These are phyloP conservation scores for Batillaria attramentaria DNA, from an alignment of 1,140 invertebrate species.

Conservation along the genomic window DNA sequence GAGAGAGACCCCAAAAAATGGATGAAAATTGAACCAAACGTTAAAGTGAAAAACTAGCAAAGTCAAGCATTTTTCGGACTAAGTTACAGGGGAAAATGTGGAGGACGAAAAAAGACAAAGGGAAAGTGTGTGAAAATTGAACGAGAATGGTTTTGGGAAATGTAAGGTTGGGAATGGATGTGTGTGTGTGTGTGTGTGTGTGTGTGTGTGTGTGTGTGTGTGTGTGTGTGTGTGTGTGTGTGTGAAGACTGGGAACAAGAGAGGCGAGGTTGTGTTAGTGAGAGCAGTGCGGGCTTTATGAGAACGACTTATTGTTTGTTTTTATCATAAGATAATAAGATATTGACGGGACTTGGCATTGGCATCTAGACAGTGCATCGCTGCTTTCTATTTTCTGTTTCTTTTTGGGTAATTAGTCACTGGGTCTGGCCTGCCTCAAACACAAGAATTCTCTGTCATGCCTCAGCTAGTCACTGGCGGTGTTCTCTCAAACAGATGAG, in stretches of 20 bases:
- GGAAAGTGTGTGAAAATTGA: too few relatives aligned
- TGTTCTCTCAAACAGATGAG: too few relatives aligned
- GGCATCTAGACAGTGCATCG: background rate
- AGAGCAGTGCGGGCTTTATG: too few relatives aligned
- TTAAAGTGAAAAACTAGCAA: background rate
- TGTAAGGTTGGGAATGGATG: background rate
- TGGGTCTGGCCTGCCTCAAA: too few relatives aligned
- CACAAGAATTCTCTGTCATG: too few relatives aligned
- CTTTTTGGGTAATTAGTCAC: background rate
- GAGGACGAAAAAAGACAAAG: too few relatives aligned
- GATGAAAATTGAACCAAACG: background rate
- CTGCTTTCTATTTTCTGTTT: background rate
- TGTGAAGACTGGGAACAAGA: too few relatives aligned
- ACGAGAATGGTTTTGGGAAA: background rate
- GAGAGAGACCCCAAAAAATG: background rate
- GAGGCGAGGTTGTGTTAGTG: too few relatives aligned
- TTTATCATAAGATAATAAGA: background rate
- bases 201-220: background rate
- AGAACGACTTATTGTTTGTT: background rate
- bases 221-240: too few relatives aligned
- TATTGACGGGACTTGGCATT: background rate
- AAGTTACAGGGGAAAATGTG: background rate
- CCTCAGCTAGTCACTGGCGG: too few relatives aligned
- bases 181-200: conserved; percentile 5
- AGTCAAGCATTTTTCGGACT: background rate